phyloP scores from a whole-genome alignment of 2,888 invertebrate species.

The Tricholauxania praeusta region DNA sequence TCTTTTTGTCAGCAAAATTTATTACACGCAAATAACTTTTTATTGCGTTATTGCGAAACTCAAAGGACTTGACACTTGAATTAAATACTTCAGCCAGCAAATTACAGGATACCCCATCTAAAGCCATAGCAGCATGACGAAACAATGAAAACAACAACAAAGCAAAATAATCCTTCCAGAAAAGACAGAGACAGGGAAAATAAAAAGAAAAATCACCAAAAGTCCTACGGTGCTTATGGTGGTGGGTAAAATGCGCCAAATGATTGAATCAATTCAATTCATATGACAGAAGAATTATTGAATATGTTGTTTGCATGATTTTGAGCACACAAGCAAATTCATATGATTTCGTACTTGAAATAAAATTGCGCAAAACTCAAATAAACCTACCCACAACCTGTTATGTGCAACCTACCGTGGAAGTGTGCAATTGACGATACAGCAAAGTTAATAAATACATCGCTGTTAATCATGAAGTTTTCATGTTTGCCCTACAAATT shows the following conservation, averaged over 20 bases:
- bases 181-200: neutral
- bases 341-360: neutral
- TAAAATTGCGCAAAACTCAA: constrained; percentile 6
- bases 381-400: neutral
- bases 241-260: constrained; percentile 35
- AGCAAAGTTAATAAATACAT: too few relatives aligned
- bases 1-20: constrained; percentile 66
- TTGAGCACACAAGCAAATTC: neutral
- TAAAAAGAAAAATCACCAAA: neutral
- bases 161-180: constrained; percentile 29
- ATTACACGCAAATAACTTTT: constrained; percentile 60
- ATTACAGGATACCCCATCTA: constrained; percentile 16
- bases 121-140: constrained; percentile 9
- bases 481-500: too few relatives aligned
- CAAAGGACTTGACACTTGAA: constrained; percentile 67
- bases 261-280: constrained; percentile 35
- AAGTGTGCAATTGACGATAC: too few relatives aligned
- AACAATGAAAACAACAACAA: constrained; percentile 35
- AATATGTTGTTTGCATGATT: constrained; percentile 4
- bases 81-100: constrained; percentile 52
- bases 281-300: constrained; percentile 27
- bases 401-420: too few relatives aligned
- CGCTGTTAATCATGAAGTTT: too few relatives aligned
- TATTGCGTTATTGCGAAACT: constrained; percentile 66
- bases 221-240: neutral